Conservation (phyloP, 2,888 invertebrate species). For the Latheticus oryzae region DNA sequence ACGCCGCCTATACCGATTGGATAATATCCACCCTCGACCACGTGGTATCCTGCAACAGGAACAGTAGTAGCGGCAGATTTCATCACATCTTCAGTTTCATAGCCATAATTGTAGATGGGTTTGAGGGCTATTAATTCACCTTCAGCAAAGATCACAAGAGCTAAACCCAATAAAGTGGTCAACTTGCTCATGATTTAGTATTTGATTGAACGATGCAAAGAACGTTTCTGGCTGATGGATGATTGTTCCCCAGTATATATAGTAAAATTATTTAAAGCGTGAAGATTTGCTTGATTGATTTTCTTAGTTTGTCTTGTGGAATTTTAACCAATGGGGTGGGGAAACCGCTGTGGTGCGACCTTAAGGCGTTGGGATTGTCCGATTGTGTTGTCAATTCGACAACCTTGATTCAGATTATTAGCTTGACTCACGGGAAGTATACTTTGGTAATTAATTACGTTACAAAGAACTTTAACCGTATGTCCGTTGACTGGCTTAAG, state of each 20-base stretch:
- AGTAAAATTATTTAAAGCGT: constrained; percentile 37
- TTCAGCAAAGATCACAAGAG: constrained; percentile 33
- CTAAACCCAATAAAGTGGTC: constrained; percentile 35
- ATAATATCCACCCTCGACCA: constrained; percentile 72
- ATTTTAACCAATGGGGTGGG: constrained; percentile 37
- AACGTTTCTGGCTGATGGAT: constrained; percentile 21
- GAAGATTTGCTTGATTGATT: constrained; percentile 40
- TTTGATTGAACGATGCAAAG: constrained; percentile 25
- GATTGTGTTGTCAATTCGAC: constrained; percentile 32
- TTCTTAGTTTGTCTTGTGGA: constrained; percentile 38
- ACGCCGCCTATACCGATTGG: constrained; percentile 56
- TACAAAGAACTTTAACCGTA: constrained; percentile 19
- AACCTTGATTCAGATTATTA: constrained; percentile 43
- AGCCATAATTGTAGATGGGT: constrained; percentile 61
- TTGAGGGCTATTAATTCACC: constrained; percentile 44
- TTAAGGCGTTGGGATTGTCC: constrained; percentile 40
- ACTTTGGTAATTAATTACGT: constrained; percentile 37
- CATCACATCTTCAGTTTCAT: constrained; percentile 63
- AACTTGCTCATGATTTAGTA: constrained; percentile 33
- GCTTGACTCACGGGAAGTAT: constrained; percentile 43
- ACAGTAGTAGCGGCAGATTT: constrained; percentile 60
- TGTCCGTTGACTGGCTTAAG: constrained; percentile 32
- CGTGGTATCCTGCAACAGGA: constrained; percentile 69
- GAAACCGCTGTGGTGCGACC: constrained; percentile 40
- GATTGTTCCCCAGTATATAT: constrained; percentile 11